Percentiles rank a stretch among this genome's conserved stretches.
Evolutionary conservation across 2,888 invertebrate species (phyloP).

Genomic region (Diachrysia chrysitis): DNA sequence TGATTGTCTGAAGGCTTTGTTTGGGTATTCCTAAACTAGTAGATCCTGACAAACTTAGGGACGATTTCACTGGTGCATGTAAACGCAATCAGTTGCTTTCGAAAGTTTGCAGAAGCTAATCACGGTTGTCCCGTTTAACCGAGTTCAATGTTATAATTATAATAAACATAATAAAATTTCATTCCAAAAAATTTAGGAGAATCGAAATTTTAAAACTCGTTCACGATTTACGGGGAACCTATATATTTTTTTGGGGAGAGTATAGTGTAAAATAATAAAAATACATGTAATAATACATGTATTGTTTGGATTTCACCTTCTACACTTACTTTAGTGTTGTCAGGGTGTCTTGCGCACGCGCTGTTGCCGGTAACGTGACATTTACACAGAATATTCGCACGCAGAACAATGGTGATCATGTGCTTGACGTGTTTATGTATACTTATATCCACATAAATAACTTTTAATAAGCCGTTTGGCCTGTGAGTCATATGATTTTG

Average conservation of each 20-base stretch:
- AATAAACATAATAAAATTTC: too few relatives aligned
- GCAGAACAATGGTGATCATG: conserved; percentile 55
- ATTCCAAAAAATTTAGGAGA: too few relatives aligned
- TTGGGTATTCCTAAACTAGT: neutral
- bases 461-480: conserved; percentile 35
- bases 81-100: too few relatives aligned
- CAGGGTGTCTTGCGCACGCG: conserved; percentile 51
- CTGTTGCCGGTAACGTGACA: conserved; percentile 58
- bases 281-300: too few relatives aligned
- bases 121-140: too few relatives aligned
- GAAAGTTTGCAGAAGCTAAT: too few relatives aligned
- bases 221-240: too few relatives aligned
- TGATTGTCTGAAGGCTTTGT: neutral
- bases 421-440: conserved; percentile 37
- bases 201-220: too few relatives aligned
- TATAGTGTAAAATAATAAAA: too few relatives aligned
- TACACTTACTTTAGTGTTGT: conserved; percentile 14
- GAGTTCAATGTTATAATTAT: too few relatives aligned
- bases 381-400: conserved; percentile 61
- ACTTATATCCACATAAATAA: conserved; percentile 41
- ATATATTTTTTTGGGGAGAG: too few relatives aligned
- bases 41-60: neutral
- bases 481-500: conserved; percentile 34
- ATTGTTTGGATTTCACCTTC: conserved; percentile 21
- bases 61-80: too few relatives aligned